Evolutionary conservation across 2,888 invertebrate genomes (phyloP), one percentile per base, ranked within the genome.

Genomic region (Apotomis betuletana): DNA sequence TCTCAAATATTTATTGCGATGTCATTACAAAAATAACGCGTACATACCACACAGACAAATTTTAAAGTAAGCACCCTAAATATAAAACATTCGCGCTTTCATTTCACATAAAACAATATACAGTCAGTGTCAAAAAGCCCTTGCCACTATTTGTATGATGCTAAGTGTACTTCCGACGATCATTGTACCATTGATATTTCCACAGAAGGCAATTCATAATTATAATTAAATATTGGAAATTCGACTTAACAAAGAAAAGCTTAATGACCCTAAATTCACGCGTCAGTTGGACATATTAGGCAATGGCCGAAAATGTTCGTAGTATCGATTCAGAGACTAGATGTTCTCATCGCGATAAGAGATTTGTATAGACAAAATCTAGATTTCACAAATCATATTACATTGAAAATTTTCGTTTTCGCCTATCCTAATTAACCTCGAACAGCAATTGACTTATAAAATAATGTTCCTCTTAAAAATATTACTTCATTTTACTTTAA

Each of bases 21-120:
- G 51, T 72, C 58, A 58, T 72, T 72, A 72, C 68, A 72, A 72
- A 72, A 72, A 72, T 72, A 72, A 72, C 52, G 58, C 63, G 58
- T 59, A 71, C 67, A 71, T 67, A 61, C 27, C 70, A 72, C 61
- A 63, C 68, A 68, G 36, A 46, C 55, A 57, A n/a, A 63, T 52
- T 68, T 67, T 57, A 72, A 62, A 46, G 46, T 67, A 57, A 67
- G 71, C 67, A 68, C 58, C 46, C 57, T 68, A 72, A 57, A 15
- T 4, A 70, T 70, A 61, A 55, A 67, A 70, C 70, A 67, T 71
- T 67, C 67, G 71, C 71, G 61, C 55, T 62, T 46, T n/a, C 13
- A 4, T 54, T 52, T n/a, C 62, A 52, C 62, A 51, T 65, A 44
- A 69, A 62, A 79, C 74, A 3, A 62, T 60, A 4, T 67, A 62